Base-by-base conservation (phyloP, 2,797 vertebrate genomes). In the Hippopotamyrus pictus region DNA sequence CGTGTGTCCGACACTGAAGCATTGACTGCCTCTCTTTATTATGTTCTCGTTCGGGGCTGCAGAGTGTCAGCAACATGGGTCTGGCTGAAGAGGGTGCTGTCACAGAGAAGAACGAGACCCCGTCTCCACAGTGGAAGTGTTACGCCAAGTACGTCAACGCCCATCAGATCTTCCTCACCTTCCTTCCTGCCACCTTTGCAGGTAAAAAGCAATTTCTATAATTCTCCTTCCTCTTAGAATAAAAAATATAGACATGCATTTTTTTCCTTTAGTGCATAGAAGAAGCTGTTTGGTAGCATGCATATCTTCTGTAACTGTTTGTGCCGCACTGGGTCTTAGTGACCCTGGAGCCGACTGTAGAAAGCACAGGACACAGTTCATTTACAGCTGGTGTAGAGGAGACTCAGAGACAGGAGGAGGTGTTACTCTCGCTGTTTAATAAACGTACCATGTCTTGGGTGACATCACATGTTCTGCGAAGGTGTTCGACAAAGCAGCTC, bases 151-250 rank as follows among this genome's bases (percentile, higher is more conserved):
- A 97, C 89, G 95, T 97, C 92, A 97, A 93, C 91, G 95, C 96
- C 0, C 98, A 99, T 94, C 98, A 99, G 69, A 94, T 99, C 90
- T 95, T 99, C 89, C 96, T 99, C 92, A 98, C 97, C 82, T 98
- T 99, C 91, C 95, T 99, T 51, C 98, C 98, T 17, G 96, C 97
- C 14, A 93, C 96, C 65, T 98, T 98, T 89, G 92, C 97, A 93
- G 98, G 98, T 99, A 94, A 91, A 11, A n/a, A 51, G 17, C 12
- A 73, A n/a, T 44, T 25, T 9, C 11, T 73, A 4, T 65, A 25
- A 50, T 65, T 33, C 41, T 6, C 19, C 53, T 6, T 73, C 25
- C n/a, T 65, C 65, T 87, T 25, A 37, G 88, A 69, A 33, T 69
- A 12, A 3, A 62, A 48, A 41, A 62, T 62, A 88, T 46, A 88